Evolutionary conservation across 64 coral and sea anemone species (phyloP), one percentile per base, ranked within the genome.

Genomic region (Hydrozoanthus tunicans): DNA sequence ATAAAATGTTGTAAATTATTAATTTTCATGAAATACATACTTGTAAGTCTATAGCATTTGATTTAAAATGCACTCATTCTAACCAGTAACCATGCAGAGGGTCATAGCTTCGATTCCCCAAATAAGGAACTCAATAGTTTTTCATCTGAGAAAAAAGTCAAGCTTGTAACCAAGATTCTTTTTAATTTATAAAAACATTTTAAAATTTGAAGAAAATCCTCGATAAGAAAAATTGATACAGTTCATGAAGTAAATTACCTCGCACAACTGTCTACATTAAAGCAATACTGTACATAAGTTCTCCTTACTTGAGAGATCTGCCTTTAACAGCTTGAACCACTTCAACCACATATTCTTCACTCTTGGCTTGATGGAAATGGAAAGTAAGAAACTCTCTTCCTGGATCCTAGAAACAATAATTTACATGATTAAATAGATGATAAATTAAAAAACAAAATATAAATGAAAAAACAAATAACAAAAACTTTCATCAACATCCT

Each of bases 251-350:
- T 51, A 9, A 15, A 14, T 51, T 8, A 20, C 23, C 70, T 27
- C 15, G 1, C 3, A 58, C 14, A 88, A 77, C 65, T 10, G 20
- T 9, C 11, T 76, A 51, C 11, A 20, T 23, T 11, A 65, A 11
- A 17, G 78, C 25, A 82, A 26, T 51, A 24, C 56, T 64, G 53
- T 23, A 20, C 20, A 20, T 20, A 12, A 6, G 54, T 62, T 62
- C 43, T 13, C 58, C 89, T 89, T 92, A 99, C 97, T 93, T 99
- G 3, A 99, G 15, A 55, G 92, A 83, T 89, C 95, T 99, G 56
- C 97, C 97, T 80, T 89, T 94, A 15, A 94, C 81, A 52, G 94
- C 97, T 91, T 84, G 94, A 24, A 99, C 83, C 25, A 95, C 59
- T 10, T 95, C 92, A 5, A 86, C 57, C 12, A 92, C 73, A 79